Evolutionary conservation across 2,888 invertebrate genomes (phyloP), one percentile per base, ranked within the genome.

Genomic region (Geophilus truncorum): DNA sequence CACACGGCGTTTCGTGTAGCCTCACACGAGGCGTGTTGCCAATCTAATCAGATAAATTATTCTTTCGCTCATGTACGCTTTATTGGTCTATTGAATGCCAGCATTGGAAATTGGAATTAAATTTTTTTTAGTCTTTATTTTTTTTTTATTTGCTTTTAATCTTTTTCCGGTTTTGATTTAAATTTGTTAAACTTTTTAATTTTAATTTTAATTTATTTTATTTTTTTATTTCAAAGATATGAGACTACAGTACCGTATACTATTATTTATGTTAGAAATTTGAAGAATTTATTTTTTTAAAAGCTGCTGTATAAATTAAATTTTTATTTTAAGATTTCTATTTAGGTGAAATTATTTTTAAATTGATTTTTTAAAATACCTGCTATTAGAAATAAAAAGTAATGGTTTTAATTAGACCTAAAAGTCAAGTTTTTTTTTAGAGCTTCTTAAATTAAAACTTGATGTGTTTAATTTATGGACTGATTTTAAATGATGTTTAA

Each of bases 141-240:
- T 25, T 34, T 36, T 10, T 23, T 79, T 78, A n/a, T n/a, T n/a
- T n/a, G n/a, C n/a, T n/a, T n/a, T n/a, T n/a, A n/a, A n/a, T n/a
- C n/a, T n/a, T n/a, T n/a, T n/a, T n/a, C n/a, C n/a, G n/a, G n/a
- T n/a, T n/a, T n/a, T n/a, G n/a, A n/a, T n/a, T n/a, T n/a, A n/a
- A n/a, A n/a, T n/a, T n/a, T n/a, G n/a, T n/a, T n/a, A n/a, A n/a
- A n/a, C n/a, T n/a, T 80, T 36, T 57, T 57, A 2, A 57, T 18
- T 57, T 76, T 10, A 4, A 78, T 5, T 77, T 30, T 36, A 32
- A n/a, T 40, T 75, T 81, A 40, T 18, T 57, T 40, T 78, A 21
- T 82, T 79, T 34, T 51, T 78, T 81, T 82, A 83, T 83, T 79
- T 82, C 89, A 88, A n/a, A n/a, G n/a, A n/a, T n/a, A n/a, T n/a